A percentile compares a stretch with the other conserved stretches of the same genome.
These are phyloP conservation scores for Chiropotes sagulatus DNA, from an alignment of 2,797 vertebrate species.

Conservation along the genomic window DNA sequence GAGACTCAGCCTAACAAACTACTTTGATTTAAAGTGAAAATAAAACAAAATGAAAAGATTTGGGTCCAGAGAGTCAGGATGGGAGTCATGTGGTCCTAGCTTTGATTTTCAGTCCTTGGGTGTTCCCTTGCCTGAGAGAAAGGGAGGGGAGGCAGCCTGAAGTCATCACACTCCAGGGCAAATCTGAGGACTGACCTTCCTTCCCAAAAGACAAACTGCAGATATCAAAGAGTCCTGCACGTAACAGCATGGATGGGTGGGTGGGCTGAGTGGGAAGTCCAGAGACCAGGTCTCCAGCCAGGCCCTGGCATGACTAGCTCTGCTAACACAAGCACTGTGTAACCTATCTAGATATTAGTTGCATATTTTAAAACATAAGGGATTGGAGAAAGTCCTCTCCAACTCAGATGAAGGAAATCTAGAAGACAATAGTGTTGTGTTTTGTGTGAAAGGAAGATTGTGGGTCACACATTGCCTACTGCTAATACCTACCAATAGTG, in stretches of 20 bases:
- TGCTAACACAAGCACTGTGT: accelerated
- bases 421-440: neutral
- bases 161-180: neutral
- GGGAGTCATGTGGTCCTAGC: neutral
- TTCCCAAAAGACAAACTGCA: neutral
- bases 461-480: accelerated
- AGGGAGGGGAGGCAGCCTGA: neutral
- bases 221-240: neutral
- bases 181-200: neutral
- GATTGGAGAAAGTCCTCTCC: neutral
- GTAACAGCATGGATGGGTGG: neutral
- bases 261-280: neutral
- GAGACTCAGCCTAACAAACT: neutral
- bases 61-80: neutral
- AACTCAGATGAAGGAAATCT: neutral
- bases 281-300: accelerated
- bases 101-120: neutral
- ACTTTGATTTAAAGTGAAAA: slow-evolving; percentile 46
- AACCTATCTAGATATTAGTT: neutral
- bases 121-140: neutral
- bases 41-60: neutral
- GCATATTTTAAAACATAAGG: neutral
- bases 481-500: neutral
- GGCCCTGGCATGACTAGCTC: neutral
- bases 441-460: neutral